Base-by-base conservation (phyloP, 1,140 invertebrate species). In the Anoplolepis gracilipes region DNA sequence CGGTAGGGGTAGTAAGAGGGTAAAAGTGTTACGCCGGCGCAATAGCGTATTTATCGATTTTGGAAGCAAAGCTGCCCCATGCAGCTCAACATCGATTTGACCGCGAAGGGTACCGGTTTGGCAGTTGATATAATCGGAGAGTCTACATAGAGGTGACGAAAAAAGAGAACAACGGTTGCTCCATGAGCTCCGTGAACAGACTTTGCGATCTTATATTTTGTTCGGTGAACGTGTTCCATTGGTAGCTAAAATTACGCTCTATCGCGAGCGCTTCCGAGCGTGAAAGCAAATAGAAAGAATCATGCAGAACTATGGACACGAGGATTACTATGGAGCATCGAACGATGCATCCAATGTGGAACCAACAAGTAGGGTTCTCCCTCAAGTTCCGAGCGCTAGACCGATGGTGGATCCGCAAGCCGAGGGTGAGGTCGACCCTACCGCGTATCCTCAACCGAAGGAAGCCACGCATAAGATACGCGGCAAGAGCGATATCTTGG, bases 401-500 rank as follows among this genome's bases (percentile, higher is more conserved):
- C 97, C 97, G 16, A 95, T 96, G 89, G 97, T 97, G 0, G 97
- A 98, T 93, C 97, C 97, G 0, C 96, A 97, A 30, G 97, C 97
- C 28, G 94, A 95, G 61, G 97, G 97, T 19, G 97, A 97, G 92
- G 97, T 98, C 61, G 97, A 98, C 92, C 97, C 97, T 1, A 95
- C 69, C 73, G 95, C 97, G 76, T 97, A 97, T 93, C 97, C 97
- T 0, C 96, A 97, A 92, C 97, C 98, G 0, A 98, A 98, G 92
- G 98, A 98, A 90, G 97, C 97, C 33, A 98, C 98, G 65, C 97
- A 98, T 94, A 98, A 98, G 95, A 98, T 98, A 78, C 96, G 98
- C 70, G 98, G 98, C 6, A 97, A 96, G 91, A 97, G 97, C 84
- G 98, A 98, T 92, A 93, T 99, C 84, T 94, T 99, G 77, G 98